phyloP scores from a whole-genome alignment of 2,888 invertebrate genomes.

The Celastrina argiolus region DNA sequence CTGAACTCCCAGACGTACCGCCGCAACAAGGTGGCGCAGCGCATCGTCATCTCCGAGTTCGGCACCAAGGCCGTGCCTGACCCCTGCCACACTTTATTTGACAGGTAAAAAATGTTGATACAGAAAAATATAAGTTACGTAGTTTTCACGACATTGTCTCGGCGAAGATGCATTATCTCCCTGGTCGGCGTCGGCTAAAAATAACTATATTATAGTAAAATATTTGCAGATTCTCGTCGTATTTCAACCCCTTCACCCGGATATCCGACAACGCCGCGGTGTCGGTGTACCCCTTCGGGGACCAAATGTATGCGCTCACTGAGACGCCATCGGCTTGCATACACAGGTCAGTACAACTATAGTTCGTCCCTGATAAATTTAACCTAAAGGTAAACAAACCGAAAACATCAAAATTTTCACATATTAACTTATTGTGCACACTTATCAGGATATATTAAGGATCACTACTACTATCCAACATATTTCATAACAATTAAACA shows the following conservation, averaged over 20 bases:
- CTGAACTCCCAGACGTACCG: conserved; percentile 83
- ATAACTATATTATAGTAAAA: no score
- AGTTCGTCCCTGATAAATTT: no score
- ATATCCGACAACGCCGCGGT: conserved; percentile 33
- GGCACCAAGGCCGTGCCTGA: conserved; percentile 88
- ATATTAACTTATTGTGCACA: no score
- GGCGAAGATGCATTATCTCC: no score
- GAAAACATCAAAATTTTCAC: no score
- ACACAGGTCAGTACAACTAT: conserved; percentile 9
- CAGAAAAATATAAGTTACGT: no score
- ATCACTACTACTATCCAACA: no score
- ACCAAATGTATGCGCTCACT: conserved; percentile 38
- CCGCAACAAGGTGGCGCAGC: conserved; percentile 84
- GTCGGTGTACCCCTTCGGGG: conserved; percentile 35
- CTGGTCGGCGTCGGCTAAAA: no score
- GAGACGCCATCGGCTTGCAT: conserved; percentile 63
- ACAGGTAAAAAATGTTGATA: conserved; percentile 66
- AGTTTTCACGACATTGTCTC: no score
- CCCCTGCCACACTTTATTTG: conserved; percentile 86
- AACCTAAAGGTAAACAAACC: no score
- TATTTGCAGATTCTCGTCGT: conserved; percentile 32
- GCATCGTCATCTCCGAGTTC: conserved; percentile 91
- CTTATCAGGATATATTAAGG: no score
- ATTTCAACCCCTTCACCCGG: conserved; percentile 30
- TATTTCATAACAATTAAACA: no score